A percentile compares a stretch with the other conserved stretches of the same genome.
Conservation (phyloP, 2,113 vertebrate species). For the Oncorhynchus keta region DNA sequence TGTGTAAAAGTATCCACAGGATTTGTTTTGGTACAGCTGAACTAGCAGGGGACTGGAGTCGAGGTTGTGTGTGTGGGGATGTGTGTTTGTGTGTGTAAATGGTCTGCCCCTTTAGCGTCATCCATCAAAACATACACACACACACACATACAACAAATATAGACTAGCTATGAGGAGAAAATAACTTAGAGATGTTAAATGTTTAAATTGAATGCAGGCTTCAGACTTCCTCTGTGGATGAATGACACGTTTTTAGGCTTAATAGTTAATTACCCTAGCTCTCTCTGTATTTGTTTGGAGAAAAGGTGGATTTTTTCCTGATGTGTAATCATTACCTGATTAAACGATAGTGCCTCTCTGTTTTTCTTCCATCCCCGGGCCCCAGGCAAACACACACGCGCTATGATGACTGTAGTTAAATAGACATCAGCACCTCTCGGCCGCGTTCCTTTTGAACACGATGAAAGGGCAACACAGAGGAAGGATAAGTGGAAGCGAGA, state of each 20-base stretch:
- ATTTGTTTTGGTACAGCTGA: too few relatives aligned
- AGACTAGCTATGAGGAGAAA: too few relatives aligned
- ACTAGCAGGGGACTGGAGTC: neutral
- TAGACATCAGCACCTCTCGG: neutral
- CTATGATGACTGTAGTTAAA: neutral
- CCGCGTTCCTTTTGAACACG: neutral
- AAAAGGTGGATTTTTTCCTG: neutral
- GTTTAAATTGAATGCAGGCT: neutral
- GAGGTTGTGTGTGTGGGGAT: neutral
- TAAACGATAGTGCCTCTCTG: neutral
- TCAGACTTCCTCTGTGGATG: neutral
- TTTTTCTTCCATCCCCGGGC: neutral
- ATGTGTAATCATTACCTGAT: neutral
- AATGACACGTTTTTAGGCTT: neutral
- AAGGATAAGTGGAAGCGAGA: neutral
- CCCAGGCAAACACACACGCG: neutral
- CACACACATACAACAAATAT: too few relatives aligned
- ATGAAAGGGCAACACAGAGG: constrained; percentile 1
- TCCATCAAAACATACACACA: too few relatives aligned
- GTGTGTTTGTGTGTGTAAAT: neutral
- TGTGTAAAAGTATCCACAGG: neutral
- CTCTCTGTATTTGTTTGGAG: neutral
- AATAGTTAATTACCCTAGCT: neutral
- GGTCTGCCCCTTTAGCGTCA: neutral
- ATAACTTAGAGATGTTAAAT: too few relatives aligned